Percentiles rank a stretch among this genome's conserved stretches.
Evolutionary conservation across 2,888 invertebrate genomes (phyloP).

Genomic region (Athripsodes cinereus): DNA sequence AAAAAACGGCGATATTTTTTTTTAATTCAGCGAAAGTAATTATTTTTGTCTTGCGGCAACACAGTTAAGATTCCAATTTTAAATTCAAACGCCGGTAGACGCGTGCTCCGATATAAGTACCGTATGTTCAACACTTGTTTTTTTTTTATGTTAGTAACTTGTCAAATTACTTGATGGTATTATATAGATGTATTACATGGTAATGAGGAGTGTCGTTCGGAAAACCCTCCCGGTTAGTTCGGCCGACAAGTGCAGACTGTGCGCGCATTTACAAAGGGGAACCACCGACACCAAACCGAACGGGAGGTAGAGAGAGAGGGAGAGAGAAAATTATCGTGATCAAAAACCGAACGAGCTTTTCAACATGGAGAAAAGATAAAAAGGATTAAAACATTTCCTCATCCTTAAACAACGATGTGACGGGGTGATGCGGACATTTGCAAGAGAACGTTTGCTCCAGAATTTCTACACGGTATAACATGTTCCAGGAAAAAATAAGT

Average conservation of each 20-base stretch:
- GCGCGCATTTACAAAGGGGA: constrained; percentile 15
- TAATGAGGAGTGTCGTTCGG: too few relatives aligned
- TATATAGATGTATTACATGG: too few relatives aligned
- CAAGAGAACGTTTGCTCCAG: not conserved
- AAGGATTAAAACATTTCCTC: not conserved
- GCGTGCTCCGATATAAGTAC: too few relatives aligned
- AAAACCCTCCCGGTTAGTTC: constrained; percentile 9
- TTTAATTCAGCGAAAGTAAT: too few relatives aligned
- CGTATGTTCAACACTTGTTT: not conserved
- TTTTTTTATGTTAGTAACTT: not conserved
- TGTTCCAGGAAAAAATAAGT: too few relatives aligned
- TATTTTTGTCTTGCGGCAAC: too few relatives aligned
- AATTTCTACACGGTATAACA: too few relatives aligned
- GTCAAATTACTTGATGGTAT: constrained; percentile 1
- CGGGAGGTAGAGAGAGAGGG: not conserved
- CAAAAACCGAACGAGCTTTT: not conserved
- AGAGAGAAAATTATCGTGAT: not conserved
- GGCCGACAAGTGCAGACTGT: constrained; percentile 20
- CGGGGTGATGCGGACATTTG: not conserved
- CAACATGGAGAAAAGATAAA: not conserved
- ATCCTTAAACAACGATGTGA: not conserved
- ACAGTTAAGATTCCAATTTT: too few relatives aligned
- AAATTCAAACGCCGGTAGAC: too few relatives aligned
- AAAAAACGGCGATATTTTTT: too few relatives aligned
- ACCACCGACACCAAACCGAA: not conserved